A percentile compares a stretch with the other conserved stretches of the same genome.
These are phyloP conservation scores for Lamellibrachia satsuma DNA, from an alignment of 2,888 invertebrate genomes.

Conservation along the genomic window DNA sequence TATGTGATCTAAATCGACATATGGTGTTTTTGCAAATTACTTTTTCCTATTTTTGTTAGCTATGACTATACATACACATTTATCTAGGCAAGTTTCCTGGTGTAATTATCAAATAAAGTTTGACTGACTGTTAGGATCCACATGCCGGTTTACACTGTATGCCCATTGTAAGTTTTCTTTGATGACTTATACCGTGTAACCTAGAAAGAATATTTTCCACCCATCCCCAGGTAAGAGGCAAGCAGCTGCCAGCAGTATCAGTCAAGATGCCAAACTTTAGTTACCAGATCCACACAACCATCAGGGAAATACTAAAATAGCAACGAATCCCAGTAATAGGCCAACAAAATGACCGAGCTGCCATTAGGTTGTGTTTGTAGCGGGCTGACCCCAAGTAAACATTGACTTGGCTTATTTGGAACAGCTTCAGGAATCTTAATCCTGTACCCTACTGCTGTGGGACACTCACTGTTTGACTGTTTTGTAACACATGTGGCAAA, in stretches of 20 bases:
- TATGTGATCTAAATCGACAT: not conserved
- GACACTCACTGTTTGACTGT: not conserved
- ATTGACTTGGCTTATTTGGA: not conserved
- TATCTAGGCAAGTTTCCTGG: not conserved
- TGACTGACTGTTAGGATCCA: not conserved
- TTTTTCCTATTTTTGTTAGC: not conserved
- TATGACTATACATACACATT: not conserved
- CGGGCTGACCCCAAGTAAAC: not conserved
- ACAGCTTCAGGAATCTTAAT: constrained; percentile 2
- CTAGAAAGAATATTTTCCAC: not conserved
- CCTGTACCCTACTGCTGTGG: not conserved
- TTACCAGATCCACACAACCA: not conserved
- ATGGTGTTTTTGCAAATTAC: not conserved
- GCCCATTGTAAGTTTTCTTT: not conserved
- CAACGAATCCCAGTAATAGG: not conserved
- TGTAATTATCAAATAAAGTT: not conserved
- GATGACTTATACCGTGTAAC: not conserved
- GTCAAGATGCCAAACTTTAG: not conserved
- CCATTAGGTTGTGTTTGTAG: not conserved
- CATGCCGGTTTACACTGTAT: not conserved
- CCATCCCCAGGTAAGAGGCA: not conserved
- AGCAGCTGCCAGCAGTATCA: not conserved
- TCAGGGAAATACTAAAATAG: not conserved
- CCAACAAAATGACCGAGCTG: not conserved
- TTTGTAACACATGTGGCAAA: not conserved